Conservation (phyloP, 2,888 invertebrate genomes). For the Lithophane socia region DNA sequence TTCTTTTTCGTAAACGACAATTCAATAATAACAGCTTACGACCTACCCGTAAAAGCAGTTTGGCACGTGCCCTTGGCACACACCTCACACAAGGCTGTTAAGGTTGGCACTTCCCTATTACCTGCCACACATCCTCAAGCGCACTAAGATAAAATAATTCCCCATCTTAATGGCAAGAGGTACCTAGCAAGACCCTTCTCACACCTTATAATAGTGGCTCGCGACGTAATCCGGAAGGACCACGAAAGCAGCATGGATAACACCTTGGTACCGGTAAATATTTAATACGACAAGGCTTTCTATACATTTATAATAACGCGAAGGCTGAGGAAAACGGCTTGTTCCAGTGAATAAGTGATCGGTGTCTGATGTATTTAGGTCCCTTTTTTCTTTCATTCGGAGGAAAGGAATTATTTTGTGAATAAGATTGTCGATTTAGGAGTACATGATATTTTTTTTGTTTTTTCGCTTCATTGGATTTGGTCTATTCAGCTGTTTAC, state of each 20-base stretch:
- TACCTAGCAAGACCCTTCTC: slow-evolving; percentile 60
- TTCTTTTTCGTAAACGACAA: not conserved
- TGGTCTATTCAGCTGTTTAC: not conserved
- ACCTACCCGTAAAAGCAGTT: not conserved
- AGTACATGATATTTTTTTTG: not conserved
- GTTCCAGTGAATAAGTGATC: slow-evolving; percentile 65
- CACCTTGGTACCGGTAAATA: slow-evolving; percentile 64
- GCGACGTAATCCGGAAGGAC: slow-evolving; percentile 58
- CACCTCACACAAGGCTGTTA: slow-evolving; percentile 8
- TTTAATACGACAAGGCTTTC: slow-evolving; percentile 62
- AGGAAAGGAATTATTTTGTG: slow-evolving; percentile 13
- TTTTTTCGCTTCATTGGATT: not conserved
- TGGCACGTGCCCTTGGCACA: slow-evolving; percentile 9
- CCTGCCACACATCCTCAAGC: slow-evolving; percentile 30
- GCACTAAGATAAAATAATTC: slow-evolving; percentile 54
- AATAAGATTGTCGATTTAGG: slow-evolving; percentile 19
- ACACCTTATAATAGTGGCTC: slow-evolving; percentile 59
- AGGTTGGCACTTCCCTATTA: slow-evolving; percentile 4
- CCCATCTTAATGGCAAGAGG: slow-evolving; percentile 38
- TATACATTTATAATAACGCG: slow-evolving; percentile 61
- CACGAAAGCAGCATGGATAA: slow-evolving; percentile 60
- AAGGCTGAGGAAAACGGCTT: slow-evolving; percentile 41
- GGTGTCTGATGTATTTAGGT: slow-evolving; percentile 39
- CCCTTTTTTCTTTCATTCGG: slow-evolving; percentile 31
- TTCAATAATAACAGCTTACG: slow-evolving; percentile 1